Base-by-base conservation (phyloP, 2,113 vertebrate species). In the Osmerus eperlanus region DNA sequence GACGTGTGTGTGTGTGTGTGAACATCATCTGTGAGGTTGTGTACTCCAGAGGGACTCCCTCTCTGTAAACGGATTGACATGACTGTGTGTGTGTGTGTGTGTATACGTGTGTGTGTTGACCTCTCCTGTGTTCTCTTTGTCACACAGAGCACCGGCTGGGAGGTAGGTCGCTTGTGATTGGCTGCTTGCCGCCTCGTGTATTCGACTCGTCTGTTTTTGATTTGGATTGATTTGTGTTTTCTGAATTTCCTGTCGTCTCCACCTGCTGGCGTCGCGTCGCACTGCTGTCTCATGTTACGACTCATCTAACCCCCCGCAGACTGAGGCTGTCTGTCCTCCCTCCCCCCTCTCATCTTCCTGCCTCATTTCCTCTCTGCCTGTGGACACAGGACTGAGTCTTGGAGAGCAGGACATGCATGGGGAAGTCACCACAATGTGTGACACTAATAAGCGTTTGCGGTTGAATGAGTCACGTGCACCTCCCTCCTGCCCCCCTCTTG, bases 61-160 rank as follows among this genome's bases (percentile, higher is more conserved):
- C 25, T 28, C 25, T 28, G 25, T 28, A 28, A 28, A 28, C 25
- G 2, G 25, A 28, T 28, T 28, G 25, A 28, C 25, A 28, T 28
- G 25, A 28, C 25, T 19, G 19, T 55, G 55, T 21, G 62, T 28
- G 56, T 70, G 52, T 72, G 70, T 80, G 11, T 79, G 14, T n/a
- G 15, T 18, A 8, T n/a, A 56, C 15, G 54, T 56, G 14, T 56
- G 54, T 56, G 54, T 56, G 54, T 56, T 3, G 14, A 18, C 54
- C 15, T 91, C 81, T 91, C 77, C 81, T 91, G 86, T 93, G 88
- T 92, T 93, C 85, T 92, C 94, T 98, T 93, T 95, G 86, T 97
- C 93, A 98, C 90, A 98, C 97, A 99, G 97, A 99, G 97, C 93
- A 98, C 97, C 94, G 97, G 97, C 97, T 99, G 97, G 97, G 97